phyloP scores from a whole-genome alignment of 2,888 invertebrate species.

The Calliphora vomitoria region DNA sequence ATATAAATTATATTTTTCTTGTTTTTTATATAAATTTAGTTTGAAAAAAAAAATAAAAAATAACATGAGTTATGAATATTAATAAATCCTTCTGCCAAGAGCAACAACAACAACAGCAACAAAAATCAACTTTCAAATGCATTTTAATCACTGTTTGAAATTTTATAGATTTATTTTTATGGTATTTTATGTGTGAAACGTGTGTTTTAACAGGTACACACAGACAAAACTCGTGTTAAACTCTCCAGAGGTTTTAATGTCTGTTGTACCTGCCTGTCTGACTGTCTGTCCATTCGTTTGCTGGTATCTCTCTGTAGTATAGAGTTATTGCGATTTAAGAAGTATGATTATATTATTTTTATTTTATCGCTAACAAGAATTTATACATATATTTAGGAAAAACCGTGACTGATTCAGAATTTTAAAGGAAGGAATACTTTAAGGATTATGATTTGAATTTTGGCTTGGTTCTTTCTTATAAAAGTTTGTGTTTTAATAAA shows the following conservation, averaged over 20 bases:
- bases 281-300: neutral
- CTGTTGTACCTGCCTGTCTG: neutral
- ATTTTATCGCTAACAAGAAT: conserved; percentile 54
- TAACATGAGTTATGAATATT: conserved; percentile 47
- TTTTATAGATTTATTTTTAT: conserved; percentile 52
- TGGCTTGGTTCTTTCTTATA: no score
- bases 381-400: neutral
- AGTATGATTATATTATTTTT: conserved; percentile 59
- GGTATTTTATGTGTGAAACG: conserved; percentile 46
- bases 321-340: conserved; percentile 52
- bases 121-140: conserved; percentile 56
- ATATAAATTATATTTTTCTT: neutral
- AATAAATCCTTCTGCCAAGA: conserved; percentile 46
- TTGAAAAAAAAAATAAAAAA: neutral
- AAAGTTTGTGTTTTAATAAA: no score
- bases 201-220: conserved; percentile 56
- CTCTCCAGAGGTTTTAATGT: conserved; percentile 24
- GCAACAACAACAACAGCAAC: neutral
- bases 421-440: neutral
- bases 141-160: conserved; percentile 62
- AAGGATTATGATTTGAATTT: neutral
- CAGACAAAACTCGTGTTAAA: conserved; percentile 1
- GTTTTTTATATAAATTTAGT: neutral
- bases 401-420: neutral
- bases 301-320: neutral